phyloP scores from a whole-genome alignment of 2,888 invertebrate genomes.

The Diloba caeruleocephala region DNA sequence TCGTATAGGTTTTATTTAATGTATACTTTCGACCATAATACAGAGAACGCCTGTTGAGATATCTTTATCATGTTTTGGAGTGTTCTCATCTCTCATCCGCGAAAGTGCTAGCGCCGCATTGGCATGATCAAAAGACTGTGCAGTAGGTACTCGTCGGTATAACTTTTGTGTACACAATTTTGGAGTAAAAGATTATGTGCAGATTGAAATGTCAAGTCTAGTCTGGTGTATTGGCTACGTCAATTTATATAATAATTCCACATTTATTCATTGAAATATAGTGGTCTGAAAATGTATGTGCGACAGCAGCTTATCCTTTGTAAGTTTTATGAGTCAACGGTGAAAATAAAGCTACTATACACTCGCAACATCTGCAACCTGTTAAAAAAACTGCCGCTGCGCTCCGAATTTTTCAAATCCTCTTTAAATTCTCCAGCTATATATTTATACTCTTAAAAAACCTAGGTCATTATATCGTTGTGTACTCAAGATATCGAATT shows the following conservation, averaged over 20 bases:
- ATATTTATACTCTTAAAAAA: background rate
- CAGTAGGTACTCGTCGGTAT: constrained; percentile 11
- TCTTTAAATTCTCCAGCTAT: no score
- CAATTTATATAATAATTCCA: no score
- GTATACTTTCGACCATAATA: constrained; percentile 5
- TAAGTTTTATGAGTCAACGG: constrained; percentile 8
- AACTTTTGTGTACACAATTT: constrained; percentile 11
- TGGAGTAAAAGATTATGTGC: constrained; percentile 3
- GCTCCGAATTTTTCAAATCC: no score
- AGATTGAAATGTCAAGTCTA: background rate
- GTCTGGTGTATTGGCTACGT: background rate
- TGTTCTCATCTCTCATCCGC: constrained; percentile 25
- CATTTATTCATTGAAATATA: no score
- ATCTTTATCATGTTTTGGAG: constrained; percentile 43
- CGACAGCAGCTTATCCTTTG: background rate
- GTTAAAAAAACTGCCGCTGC: background rate
- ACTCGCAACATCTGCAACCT: constrained; percentile 1
- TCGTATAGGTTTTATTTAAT: constrained; percentile 17
- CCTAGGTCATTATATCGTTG: constrained; percentile 21
- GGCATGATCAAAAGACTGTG: constrained; percentile 53
- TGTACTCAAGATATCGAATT: constrained; percentile 19
- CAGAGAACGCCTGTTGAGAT: constrained; percentile 13
- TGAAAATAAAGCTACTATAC: constrained; percentile 18
- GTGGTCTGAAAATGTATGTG: background rate
- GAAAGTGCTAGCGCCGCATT: constrained; percentile 39